Conservation (phyloP, 2,888 invertebrate genomes). For the Sphaeridia pumilis region DNA sequence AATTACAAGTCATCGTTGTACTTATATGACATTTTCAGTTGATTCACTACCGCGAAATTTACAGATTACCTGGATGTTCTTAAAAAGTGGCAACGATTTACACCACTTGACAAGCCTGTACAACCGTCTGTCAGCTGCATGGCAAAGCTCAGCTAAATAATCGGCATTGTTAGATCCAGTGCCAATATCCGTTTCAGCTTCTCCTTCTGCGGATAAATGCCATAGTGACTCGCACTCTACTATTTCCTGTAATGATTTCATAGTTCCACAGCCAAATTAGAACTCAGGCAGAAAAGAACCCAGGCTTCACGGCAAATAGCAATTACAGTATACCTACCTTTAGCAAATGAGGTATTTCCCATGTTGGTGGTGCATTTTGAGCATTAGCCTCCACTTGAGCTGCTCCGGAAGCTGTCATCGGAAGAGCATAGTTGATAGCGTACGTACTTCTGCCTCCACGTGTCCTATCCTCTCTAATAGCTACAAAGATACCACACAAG, state of each 20-base stretch:
- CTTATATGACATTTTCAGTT: neutral
- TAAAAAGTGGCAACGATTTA: slow-evolving; percentile 89
- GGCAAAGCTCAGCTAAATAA: slow-evolving; percentile 77
- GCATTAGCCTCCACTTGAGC: slow-evolving; percentile 32
- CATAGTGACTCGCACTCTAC: slow-evolving; percentile 92
- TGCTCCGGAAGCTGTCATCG: slow-evolving; percentile 43
- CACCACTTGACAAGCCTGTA: slow-evolving; percentile 99
- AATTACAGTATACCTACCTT: slow-evolving; percentile 17
- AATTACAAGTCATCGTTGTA: too few species aligned
- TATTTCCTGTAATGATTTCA: slow-evolving; percentile 56
- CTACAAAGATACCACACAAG: slow-evolving; percentile 41
- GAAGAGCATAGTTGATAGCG: slow-evolving; percentile 83
- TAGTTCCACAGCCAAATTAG: neutral
- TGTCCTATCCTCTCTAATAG: slow-evolving; percentile 87
- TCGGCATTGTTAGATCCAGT: slow-evolving; percentile 51
- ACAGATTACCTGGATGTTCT: slow-evolving; percentile 72
- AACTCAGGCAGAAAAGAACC: neutral
- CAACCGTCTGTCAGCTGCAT: slow-evolving; percentile 86
- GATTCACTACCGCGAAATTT: neutral
- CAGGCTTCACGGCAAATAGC: neutral
- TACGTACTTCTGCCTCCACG: slow-evolving; percentile 92
- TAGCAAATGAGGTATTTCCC: slow-evolving; percentile 36
- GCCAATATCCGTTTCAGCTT: slow-evolving; percentile 40
- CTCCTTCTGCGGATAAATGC: slow-evolving; percentile 79
- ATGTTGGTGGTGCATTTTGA: slow-evolving; percentile 34